A percentile compares a stretch with the other conserved stretches of the same genome.
These are phyloP conservation scores for Halesus radiatus DNA, from an alignment of 1,140 invertebrate genomes.

Conservation along the genomic window DNA sequence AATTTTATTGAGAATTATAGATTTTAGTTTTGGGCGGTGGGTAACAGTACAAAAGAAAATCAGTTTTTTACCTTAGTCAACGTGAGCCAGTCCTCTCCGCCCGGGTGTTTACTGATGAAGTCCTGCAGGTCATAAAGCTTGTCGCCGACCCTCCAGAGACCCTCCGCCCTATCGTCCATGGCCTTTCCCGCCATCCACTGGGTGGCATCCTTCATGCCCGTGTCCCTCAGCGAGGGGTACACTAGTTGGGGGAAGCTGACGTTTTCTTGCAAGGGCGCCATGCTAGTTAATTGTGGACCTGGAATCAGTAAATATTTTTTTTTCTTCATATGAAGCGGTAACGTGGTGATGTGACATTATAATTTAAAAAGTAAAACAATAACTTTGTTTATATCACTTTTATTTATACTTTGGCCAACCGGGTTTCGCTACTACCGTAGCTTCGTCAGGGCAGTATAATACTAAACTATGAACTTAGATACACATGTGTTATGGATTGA, in stretches of 20 bases:
- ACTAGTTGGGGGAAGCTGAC: slow-evolving; percentile 67
- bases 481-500: too few species aligned
- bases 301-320: background rate
- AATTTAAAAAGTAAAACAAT: too few species aligned
- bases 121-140: slow-evolving; percentile 80
- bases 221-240: slow-evolving; percentile 69
- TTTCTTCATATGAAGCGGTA: too few species aligned
- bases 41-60: background rate
- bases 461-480: too few species aligned
- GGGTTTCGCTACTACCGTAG: too few species aligned
- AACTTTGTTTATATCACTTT: too few species aligned
- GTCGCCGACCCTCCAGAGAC: slow-evolving; percentile 84
- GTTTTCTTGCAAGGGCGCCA: slow-evolving; percentile 28
- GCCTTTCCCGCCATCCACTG: slow-evolving; percentile 78
- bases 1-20: too few species aligned
- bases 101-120: slow-evolving; percentile 83
- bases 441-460: too few species aligned
- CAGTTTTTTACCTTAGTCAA: slow-evolving; percentile 72
- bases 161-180: slow-evolving; percentile 80
- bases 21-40: too few species aligned
- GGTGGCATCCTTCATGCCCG: slow-evolving; percentile 64
- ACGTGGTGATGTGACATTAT: too few species aligned
- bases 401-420: too few species aligned
- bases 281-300: background rate
- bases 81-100: slow-evolving; percentile 81